A percentile compares a stretch with the other conserved stretches of the same genome.
phyloP scores from a whole-genome alignment of 92 coral and sea anemone genomes.

The Parazoanthus darwini region DNA sequence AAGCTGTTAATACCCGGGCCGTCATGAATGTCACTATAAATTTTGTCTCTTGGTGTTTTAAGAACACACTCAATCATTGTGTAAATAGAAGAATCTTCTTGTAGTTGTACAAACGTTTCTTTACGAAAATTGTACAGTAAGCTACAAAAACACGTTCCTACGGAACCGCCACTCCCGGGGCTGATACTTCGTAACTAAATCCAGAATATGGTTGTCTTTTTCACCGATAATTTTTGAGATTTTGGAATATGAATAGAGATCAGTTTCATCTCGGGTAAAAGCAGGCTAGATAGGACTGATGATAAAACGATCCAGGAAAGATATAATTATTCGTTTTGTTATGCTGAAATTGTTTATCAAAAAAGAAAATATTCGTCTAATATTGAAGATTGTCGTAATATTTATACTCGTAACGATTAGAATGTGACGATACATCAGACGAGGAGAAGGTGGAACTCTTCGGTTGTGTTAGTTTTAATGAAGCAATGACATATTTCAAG shows the following conservation, averaged over 20 bases:
- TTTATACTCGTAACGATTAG: too few relatives aligned
- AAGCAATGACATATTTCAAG: neutral
- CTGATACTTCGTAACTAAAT: neutral
- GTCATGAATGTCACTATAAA: neutral
- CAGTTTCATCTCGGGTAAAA: too few relatives aligned
- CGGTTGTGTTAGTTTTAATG: neutral
- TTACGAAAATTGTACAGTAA: neutral
- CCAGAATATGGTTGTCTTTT: neutral
- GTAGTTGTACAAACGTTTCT: neutral
- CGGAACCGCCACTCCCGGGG: neutral
- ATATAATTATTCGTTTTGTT: neutral
- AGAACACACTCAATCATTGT: neutral
- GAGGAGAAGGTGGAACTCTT: too few relatives aligned
- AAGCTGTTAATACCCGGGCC: neutral
- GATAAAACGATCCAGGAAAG: neutral
- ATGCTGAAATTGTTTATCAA: neutral
- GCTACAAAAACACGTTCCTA: neutral
- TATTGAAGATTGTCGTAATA: neutral
- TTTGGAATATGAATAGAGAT: too few relatives aligned
- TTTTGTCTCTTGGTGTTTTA: neutral
- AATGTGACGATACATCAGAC: neutral
- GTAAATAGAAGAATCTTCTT: neutral
- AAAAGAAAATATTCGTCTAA: neutral
- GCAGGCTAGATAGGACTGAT: neutral
- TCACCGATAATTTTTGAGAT: too few relatives aligned